phyloP scores from a whole-genome alignment of 2,113 vertebrate species.

The Micronisus gabar region DNA sequence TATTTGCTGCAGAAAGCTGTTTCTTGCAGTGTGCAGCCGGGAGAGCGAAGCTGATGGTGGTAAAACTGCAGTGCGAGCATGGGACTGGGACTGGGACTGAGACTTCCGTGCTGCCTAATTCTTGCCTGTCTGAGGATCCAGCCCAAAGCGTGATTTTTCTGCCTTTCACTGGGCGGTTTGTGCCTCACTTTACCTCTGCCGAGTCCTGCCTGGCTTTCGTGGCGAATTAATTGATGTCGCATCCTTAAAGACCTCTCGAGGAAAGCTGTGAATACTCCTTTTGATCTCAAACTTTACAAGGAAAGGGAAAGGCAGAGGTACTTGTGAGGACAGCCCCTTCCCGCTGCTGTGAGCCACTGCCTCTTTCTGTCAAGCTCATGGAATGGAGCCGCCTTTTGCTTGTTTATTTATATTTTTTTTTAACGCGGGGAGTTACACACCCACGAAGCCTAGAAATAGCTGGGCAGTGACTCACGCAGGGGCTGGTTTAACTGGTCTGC shows the following conservation, averaged over 20 bases:
- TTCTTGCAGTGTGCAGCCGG: not conserved
- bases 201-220: not conserved
- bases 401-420: constrained; percentile 40
- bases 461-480: constrained; percentile 18
- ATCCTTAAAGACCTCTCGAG: not conserved
- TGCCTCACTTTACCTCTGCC: not conserved
- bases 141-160: not conserved
- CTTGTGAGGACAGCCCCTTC: not conserved
- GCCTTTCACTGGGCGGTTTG: not conserved
- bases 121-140: not conserved
- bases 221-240: not conserved
- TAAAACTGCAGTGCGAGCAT: not conserved
- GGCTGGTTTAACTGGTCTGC: constrained; percentile 1
- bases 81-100: not conserved
- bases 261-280: not conserved
- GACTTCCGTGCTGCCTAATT: not conserved
- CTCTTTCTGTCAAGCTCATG: not conserved
- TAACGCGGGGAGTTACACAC: not conserved
- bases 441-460: constrained; percentile 44
- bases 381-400: not conserved
- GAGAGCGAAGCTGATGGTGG: not conserved
- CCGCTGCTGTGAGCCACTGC: not conserved
- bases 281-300: not conserved
- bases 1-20: not conserved
- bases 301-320: not conserved